A percentile compares a stretch with the other conserved stretches of the same genome.
Conservation (phyloP, 2,113 vertebrate genomes). For the Nyctibius bracteatus region DNA sequence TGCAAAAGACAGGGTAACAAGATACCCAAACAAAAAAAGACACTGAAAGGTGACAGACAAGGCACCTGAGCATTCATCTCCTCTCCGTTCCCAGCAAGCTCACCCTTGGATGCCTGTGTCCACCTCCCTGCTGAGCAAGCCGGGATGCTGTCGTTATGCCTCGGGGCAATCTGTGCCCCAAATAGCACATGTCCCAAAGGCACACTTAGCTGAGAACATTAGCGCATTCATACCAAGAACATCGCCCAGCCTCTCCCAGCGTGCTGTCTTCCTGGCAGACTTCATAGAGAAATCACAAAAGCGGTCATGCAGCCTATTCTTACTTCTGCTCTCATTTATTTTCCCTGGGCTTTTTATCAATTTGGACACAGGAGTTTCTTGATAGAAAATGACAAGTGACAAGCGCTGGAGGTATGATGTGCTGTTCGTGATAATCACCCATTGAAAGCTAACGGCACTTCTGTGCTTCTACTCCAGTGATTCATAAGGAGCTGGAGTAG, state of each 20-base stretch:
- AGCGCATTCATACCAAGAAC: neutral
- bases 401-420: neutral
- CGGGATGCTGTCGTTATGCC: neutral
- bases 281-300: neutral
- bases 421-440: neutral
- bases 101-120: neutral
- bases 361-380: neutral
- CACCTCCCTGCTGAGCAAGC: neutral
- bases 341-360: neutral
- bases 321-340: neutral
- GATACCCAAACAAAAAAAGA: neutral
- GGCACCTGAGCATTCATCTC: neutral
- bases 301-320: neutral
- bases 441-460: neutral
- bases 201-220: slow-evolving; percentile 6
- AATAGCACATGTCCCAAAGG: neutral
- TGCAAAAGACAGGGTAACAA: neutral
- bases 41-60: neutral
- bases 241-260: neutral
- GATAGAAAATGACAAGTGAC: neutral
- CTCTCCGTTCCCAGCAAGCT: neutral
- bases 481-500: neutral
- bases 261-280: neutral
- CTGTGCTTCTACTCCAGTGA: neutral
- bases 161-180: neutral